Percentiles rank a stretch among this genome's conserved stretches.
Evolutionary conservation across 2,888 invertebrate genomes (phyloP).

Genomic region (Drosophila monieri): DNA sequence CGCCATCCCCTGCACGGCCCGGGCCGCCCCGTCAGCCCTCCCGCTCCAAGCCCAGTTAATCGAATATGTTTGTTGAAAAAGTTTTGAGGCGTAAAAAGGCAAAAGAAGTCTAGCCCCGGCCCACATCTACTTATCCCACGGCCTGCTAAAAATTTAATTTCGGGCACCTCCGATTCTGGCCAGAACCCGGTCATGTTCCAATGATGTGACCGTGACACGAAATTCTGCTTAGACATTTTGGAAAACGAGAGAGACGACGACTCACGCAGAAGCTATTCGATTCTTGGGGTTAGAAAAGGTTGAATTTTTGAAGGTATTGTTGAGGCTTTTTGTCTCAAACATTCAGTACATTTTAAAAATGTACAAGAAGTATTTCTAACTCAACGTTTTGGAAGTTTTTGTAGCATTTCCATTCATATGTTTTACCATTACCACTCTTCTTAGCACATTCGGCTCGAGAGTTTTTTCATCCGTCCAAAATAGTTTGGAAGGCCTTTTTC

Average conservation of each 20-base stretch:
- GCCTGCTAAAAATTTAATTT: conserved; percentile 65
- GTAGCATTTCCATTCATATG: not conserved
- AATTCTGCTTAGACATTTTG: not conserved
- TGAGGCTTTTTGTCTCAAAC: too few species aligned
- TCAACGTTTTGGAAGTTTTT: not conserved
- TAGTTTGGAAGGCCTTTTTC: conserved; percentile 30
- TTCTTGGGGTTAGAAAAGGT: too few species aligned
- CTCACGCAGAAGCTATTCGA: too few species aligned
- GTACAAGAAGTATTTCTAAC: not conserved
- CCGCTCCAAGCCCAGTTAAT: conserved; percentile 58
- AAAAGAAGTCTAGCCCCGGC: conserved; percentile 17
- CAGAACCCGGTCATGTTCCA: not conserved
- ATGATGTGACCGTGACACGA: conserved; percentile 18
- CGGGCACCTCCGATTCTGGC: conserved; percentile 40
- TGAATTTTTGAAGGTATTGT: too few species aligned
- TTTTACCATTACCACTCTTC: not conserved
- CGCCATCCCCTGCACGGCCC: conserved; percentile 3
- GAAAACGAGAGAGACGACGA: not conserved
- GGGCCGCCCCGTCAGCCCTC: not conserved
- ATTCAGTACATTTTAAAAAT: too few species aligned
- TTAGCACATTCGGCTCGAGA: conserved; percentile 16
- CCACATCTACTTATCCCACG: conserved; percentile 28
- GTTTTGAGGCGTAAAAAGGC: conserved; percentile 74
- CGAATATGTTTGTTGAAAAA: conserved; percentile 78
- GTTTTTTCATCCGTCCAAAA: conserved; percentile 27